Conservation (phyloP, 2,113 vertebrate genomes). For the Brienomyrus longianalis region DNA sequence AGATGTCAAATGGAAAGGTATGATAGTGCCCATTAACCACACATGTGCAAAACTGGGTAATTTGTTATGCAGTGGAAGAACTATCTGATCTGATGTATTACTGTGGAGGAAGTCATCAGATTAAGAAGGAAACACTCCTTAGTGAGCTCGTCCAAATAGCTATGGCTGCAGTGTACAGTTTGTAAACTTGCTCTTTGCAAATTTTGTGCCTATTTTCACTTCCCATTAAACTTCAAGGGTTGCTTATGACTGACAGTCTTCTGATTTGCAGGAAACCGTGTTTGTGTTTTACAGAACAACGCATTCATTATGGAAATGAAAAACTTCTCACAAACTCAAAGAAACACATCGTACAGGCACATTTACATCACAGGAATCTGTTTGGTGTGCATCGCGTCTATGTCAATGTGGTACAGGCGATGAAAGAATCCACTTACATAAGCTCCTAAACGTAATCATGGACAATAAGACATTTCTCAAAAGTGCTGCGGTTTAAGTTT, state of each 20-base stretch:
- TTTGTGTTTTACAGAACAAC: slow-evolving; percentile 12
- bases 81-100: background rate
- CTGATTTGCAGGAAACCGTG: slow-evolving; percentile 14
- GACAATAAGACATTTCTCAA: background rate
- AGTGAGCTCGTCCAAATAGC: background rate
- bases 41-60: background rate
- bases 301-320: slow-evolving; percentile 12
- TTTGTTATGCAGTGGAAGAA: background rate
- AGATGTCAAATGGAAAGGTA: background rate
- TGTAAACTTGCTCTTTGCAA: background rate
- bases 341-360: background rate
- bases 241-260: background rate
- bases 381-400: background rate
- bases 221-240: slow-evolving; percentile 17
- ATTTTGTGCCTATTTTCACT: background rate
- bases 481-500: background rate
- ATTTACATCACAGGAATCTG: background rate
- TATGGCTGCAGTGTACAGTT: background rate
- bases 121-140: background rate
- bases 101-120: background rate
- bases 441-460: background rate
- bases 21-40: background rate
- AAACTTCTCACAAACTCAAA: background rate
- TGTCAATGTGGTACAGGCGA: background rate
- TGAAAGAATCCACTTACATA: background rate